Conservation (phyloP, 2,113 vertebrate genomes). For the Pimephales promelas region DNA sequence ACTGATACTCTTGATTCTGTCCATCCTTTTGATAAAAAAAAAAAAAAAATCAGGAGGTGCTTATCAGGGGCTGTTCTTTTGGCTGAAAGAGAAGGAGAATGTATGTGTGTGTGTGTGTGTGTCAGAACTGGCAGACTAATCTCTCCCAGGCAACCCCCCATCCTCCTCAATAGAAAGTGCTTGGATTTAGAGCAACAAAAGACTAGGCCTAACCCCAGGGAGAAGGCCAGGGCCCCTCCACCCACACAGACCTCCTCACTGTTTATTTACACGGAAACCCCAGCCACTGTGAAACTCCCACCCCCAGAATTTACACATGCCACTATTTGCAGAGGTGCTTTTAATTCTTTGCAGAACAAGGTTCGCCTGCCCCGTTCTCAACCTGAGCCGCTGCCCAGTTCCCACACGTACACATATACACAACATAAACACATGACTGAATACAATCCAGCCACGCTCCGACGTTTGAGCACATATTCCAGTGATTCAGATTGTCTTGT, state of each 20-base stretch:
- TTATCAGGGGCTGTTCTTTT: slow-evolving; percentile 55
- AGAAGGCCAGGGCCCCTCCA: slow-evolving; percentile 59
- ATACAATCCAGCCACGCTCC: slow-evolving; percentile 26
- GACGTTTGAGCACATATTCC: slow-evolving; percentile 15
- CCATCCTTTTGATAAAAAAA: slow-evolving; percentile 49
- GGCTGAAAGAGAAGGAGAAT: slow-evolving; percentile 47
- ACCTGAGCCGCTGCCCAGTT: slow-evolving; percentile 51
- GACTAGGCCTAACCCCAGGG: slow-evolving; percentile 72
- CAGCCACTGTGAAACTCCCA: slow-evolving; percentile 72
- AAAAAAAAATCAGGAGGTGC: slow-evolving; percentile 41
- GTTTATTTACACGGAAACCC: slow-evolving; percentile 83
- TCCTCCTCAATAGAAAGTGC: slow-evolving; percentile 79
- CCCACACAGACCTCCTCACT: slow-evolving; percentile 75
- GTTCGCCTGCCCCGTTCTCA: slow-evolving; percentile 68
- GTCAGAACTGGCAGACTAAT: slow-evolving; percentile 75
- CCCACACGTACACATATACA: slow-evolving; percentile 54
- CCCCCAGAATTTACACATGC: slow-evolving; percentile 76
- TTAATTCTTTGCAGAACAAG: slow-evolving; percentile 77
- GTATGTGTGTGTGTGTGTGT: slow-evolving; percentile 40
- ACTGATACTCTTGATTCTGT: slow-evolving; percentile 54
- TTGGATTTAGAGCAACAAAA: slow-evolving; percentile 83
- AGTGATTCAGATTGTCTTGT: slow-evolving; percentile 36
- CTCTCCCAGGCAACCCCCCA: slow-evolving; percentile 74
- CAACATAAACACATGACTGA: slow-evolving; percentile 29
- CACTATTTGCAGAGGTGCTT: slow-evolving; percentile 80